Percentiles rank a stretch among this genome's conserved stretches.
phyloP scores from a whole-genome alignment of 2,113 vertebrate species.

The Upupa epops region DNA sequence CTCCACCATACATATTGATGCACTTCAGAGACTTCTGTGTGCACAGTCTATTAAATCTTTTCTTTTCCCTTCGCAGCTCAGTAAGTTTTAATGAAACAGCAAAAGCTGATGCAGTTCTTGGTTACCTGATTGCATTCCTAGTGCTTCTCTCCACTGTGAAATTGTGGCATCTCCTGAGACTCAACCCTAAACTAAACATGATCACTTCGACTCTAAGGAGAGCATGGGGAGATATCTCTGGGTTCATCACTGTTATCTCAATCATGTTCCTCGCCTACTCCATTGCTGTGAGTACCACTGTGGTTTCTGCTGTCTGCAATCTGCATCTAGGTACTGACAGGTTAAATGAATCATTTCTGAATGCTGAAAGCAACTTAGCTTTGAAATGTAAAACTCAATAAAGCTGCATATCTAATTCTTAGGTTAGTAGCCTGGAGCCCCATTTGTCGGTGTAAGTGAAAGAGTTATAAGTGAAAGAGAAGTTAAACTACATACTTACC shows the following conservation, averaged over 20 bases:
- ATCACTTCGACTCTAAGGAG: slow-evolving; percentile 88
- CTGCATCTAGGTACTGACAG: not conserved
- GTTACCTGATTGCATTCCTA: slow-evolving; percentile 92
- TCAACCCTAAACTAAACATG: slow-evolving; percentile 94
- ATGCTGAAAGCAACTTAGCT: not conserved
- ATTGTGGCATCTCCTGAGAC: slow-evolving; percentile 92
- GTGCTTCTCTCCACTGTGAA: slow-evolving; percentile 92
- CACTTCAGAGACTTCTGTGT: not conserved
- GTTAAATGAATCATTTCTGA: not conserved
- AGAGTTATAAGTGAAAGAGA: not conserved
- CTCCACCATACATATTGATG: not conserved
- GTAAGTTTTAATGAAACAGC: slow-evolving; percentile 90
- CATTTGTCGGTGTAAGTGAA: not conserved
- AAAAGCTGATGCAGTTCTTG: slow-evolving; percentile 84
- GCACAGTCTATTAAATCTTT: not conserved
- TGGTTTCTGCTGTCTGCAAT: not conserved
- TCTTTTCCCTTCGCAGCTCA: slow-evolving; percentile 69
- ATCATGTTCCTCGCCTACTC: slow-evolving; percentile 95
- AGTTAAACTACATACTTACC: not conserved
- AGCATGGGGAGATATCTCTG: slow-evolving; percentile 94
- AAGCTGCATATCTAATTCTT: not conserved
- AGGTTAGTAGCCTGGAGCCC: not conserved
- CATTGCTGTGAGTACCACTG: slow-evolving; percentile 80
- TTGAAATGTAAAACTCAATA: not conserved
- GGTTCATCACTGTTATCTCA: slow-evolving; percentile 85